Evolutionary conservation across 2,113 vertebrate genomes (phyloP).

Genomic region (Pheucticus melanocephalus): DNA sequence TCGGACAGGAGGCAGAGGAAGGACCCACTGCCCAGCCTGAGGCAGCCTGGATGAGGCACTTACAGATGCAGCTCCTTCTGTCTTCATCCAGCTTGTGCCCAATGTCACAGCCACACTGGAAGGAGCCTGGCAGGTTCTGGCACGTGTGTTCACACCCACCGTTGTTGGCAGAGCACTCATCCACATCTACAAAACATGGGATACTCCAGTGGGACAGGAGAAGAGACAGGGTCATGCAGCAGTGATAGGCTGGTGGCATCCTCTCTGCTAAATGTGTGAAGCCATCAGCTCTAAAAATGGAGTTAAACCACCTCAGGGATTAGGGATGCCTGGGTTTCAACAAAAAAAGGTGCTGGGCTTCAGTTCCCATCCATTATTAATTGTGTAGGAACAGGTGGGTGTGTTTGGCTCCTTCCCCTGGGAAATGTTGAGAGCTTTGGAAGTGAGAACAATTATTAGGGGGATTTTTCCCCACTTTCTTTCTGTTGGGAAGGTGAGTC

Average conservation of each 20-base stretch:
- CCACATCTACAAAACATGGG: constrained; percentile 76
- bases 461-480: not conserved
- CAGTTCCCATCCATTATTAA: not conserved
- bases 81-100: constrained; percentile 84
- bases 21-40: not conserved
- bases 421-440: not conserved
- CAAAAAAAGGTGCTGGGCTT: not conserved
- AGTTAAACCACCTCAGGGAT: not conserved
- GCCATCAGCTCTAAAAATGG: fast-evolving
- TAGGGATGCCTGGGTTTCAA: not conserved
- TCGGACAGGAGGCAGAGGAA: not conserved
- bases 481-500: not conserved
- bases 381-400: not conserved
- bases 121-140: constrained; percentile 86
- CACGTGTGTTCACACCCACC: constrained; percentile 86
- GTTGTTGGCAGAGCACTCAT: constrained; percentile 81
- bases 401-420: not conserved
- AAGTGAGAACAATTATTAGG: not conserved
- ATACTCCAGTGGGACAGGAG: not conserved
- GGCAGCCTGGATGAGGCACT: not conserved
- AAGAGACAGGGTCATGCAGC: not conserved
- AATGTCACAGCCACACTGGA: constrained; percentile 82
- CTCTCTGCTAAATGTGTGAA: not conserved
- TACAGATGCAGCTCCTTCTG: constrained; percentile 81
- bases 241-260: not conserved